A percentile compares a stretch with the other conserved stretches of the same genome.
Conservation (phyloP, 1,140 invertebrate genomes). For the Solenopsis invicta region DNA sequence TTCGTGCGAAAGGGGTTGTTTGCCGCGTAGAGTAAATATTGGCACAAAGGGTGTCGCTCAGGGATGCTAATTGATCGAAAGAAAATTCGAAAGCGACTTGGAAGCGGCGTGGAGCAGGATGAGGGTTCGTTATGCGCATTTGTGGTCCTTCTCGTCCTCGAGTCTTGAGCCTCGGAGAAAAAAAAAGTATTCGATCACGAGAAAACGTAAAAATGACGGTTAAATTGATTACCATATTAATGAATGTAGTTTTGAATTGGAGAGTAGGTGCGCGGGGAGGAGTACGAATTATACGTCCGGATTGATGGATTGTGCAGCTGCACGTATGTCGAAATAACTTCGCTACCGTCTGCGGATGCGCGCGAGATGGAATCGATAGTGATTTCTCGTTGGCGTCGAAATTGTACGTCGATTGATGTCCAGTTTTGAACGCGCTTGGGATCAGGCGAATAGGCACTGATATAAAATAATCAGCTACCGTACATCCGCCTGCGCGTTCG, state of each 20-base stretch:
- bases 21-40: slow-evolving; percentile 80
- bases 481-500: slow-evolving; percentile 41
- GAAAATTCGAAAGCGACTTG: slow-evolving; percentile 64
- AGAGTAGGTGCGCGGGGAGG: neutral
- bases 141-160: slow-evolving; percentile 11
- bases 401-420: slow-evolving; percentile 46
- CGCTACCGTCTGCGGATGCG: slow-evolving; percentile 17
- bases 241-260: slow-evolving; percentile 33
- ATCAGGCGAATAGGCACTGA: slow-evolving; percentile 44
- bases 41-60: slow-evolving; percentile 63
- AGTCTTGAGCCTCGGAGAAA: neutral
- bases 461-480: slow-evolving; percentile 82
- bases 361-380: slow-evolving; percentile 37
- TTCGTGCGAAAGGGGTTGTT: slow-evolving; percentile 73
- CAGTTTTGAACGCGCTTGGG: slow-evolving; percentile 13
- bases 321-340: slow-evolving; percentile 29
- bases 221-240: slow-evolving; percentile 52
- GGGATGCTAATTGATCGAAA: slow-evolving; percentile 78
- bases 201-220: slow-evolving; percentile 44
- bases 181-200: neutral
- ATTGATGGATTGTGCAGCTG: slow-evolving; percentile 42
- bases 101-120: neutral
- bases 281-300: slow-evolving; percentile 26
- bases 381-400: slow-evolving; percentile 45
- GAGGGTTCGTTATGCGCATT: slow-evolving; percentile 52